These are phyloP conservation scores for Gadopsis marmoratus DNA, from an alignment of 2,797 vertebrate genomes.

Conservation along the genomic window DNA sequence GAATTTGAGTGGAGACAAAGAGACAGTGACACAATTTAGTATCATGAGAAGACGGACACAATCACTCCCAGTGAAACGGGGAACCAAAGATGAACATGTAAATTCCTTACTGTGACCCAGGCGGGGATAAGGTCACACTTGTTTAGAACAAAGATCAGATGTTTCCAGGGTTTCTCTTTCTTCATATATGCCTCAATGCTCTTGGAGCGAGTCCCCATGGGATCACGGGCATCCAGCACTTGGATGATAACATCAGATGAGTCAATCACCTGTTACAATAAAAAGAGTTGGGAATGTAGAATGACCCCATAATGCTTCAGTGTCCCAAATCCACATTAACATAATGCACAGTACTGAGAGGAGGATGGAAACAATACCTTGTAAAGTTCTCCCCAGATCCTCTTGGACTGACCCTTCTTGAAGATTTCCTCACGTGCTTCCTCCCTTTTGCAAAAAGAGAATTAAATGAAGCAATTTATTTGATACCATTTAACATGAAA, in stretches of 20 bases:
- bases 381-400: conserved; percentile 99
- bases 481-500: not conserved
- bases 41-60: not conserved
- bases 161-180: conserved; percentile 98
- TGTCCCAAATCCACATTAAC: not conserved
- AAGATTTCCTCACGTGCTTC: conserved; percentile 96
- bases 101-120: conserved; percentile 93
- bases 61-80: not conserved
- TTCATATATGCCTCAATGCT: conserved; percentile 95
- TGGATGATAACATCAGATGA: conserved; percentile 98
- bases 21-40: not conserved
- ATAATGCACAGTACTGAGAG: not conserved
- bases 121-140: conserved; percentile 98
- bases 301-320: not conserved
- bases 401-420: conserved; percentile 97
- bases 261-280: conserved; percentile 91
- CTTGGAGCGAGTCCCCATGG: conserved; percentile 93
- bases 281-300: conserved; percentile 15
- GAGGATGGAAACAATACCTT: conserved; percentile 85
- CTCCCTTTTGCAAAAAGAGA: conserved; percentile 79
- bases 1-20: not conserved
- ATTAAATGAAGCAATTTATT: not conserved
- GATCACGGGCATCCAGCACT: conserved; percentile 96
- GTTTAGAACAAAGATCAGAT: conserved; percentile 97
- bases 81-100: not conserved